phyloP scores from a whole-genome alignment of 2,888 invertebrate species.

The Protula sp. region DNA sequence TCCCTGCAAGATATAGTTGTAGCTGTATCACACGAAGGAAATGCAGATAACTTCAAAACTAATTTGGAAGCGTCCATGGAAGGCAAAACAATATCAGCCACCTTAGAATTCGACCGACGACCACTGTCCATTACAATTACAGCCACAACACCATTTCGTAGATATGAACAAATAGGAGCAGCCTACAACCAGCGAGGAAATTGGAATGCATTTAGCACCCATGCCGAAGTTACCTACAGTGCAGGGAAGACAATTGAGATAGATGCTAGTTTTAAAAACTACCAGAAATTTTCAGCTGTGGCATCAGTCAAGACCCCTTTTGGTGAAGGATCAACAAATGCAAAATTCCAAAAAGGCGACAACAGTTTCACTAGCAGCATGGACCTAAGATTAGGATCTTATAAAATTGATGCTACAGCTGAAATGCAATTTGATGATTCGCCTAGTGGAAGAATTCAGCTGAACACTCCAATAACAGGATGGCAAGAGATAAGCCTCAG shows the following conservation, averaged over 20 bases:
- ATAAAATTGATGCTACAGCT: background rate
- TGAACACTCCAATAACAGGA: background rate
- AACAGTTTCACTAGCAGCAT: background rate
- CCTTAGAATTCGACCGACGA: no score
- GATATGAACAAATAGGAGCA: constrained; percentile 1
- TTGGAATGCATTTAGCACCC: constrained; percentile 9
- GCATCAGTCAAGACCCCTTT: constrained; percentile 3
- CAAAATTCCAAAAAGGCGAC: background rate
- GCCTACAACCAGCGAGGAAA: constrained; percentile 14
- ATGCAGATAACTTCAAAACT: background rate
- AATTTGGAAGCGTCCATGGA: background rate
- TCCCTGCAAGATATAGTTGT: background rate
- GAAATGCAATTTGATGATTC: no score
- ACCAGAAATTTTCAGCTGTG: constrained; percentile 1
- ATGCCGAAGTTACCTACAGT: constrained; percentile 3
- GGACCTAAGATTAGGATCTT: background rate
- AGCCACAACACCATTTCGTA: background rate
- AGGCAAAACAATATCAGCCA: background rate
- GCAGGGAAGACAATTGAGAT: background rate
- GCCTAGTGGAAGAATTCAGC: background rate
- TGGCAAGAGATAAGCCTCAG: background rate
- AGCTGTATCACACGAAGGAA: background rate
- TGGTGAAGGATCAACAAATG: background rate
- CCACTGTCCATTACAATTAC: no score
- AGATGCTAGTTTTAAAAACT: constrained; percentile 3